Evolutionary conservation across 2,797 vertebrate species (phyloP).

Genomic region (Avahi laniger): DNA sequence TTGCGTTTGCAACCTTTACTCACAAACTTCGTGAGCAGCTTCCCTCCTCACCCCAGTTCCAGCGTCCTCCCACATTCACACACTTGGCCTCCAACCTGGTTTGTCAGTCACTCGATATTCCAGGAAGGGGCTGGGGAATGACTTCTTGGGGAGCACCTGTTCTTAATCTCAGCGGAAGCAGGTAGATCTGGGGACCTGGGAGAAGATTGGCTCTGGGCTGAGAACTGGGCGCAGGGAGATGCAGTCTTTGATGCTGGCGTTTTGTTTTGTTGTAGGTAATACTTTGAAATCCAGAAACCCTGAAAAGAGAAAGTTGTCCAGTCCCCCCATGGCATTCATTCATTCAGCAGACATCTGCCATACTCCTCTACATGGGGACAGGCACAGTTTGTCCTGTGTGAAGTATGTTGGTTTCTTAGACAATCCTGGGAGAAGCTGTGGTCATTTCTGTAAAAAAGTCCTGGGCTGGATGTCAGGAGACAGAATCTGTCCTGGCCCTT

Average conservation of each 20-base stretch:
- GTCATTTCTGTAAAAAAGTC: neutral
- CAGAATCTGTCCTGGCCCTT: neutral
- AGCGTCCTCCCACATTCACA: neutral
- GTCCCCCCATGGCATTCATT: neutral
- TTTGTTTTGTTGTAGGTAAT: neutral
- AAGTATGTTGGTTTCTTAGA: neutral
- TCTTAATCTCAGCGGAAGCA: neutral
- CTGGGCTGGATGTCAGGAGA: neutral
- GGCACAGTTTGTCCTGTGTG: neutral
- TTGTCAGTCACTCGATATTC: neutral
- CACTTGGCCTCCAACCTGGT: neutral
- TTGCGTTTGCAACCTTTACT: rapidly evolving
- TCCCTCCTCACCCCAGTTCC: neutral
- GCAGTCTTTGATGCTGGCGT: neutral
- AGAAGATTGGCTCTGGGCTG: neutral
- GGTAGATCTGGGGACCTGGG: neutral
- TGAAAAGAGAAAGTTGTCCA: neutral
- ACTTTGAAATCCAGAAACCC: neutral
- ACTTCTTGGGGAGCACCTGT: neutral
- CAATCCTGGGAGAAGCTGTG: no score
- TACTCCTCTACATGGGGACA: rapidly evolving
- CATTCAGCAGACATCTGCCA: neutral
- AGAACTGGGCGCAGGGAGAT: neutral
- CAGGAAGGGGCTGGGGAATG: neutral
- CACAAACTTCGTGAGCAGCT: rapidly evolving